Percentiles rank a stretch among this genome's conserved stretches.
Evolutionary conservation across 2,113 vertebrate genomes (phyloP).

Genomic region (Calyptomena viridis): DNA sequence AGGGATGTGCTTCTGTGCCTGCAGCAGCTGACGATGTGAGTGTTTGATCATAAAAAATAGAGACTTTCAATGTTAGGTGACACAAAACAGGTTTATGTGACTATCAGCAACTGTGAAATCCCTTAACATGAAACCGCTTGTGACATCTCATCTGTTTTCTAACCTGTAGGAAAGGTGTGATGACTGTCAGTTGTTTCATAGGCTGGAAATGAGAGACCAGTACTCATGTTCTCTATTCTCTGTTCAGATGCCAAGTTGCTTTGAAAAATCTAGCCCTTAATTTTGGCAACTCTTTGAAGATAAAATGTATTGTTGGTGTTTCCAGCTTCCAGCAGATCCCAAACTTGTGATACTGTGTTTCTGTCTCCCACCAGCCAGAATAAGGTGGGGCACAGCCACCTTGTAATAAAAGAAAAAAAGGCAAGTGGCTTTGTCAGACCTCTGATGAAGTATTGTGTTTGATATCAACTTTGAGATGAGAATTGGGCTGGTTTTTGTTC

Average conservation of each 20-base stretch:
- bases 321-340: neutral
- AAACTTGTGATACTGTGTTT: neutral
- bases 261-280: neutral
- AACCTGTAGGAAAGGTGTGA: neutral
- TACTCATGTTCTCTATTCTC: neutral
- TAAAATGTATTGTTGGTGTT: neutral
- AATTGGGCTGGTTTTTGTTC: neutral
- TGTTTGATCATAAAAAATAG: neutral
- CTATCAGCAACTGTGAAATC: neutral
- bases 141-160: neutral
- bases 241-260: neutral
- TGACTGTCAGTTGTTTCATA: neutral
- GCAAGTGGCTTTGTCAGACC: neutral
- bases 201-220: neutral
- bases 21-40: neutral
- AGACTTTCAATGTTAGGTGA: accelerated
- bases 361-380: neutral
- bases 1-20: neutral
- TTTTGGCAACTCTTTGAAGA: neutral
- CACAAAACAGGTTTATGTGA: neutral
- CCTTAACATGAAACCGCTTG: neutral
- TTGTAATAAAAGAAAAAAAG: neutral
- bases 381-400: neutral
- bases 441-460: neutral
- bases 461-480: neutral